Evolutionary conservation across 2,888 invertebrate species (phyloP).

Genomic region (Lepidocyrtoides sp.): DNA sequence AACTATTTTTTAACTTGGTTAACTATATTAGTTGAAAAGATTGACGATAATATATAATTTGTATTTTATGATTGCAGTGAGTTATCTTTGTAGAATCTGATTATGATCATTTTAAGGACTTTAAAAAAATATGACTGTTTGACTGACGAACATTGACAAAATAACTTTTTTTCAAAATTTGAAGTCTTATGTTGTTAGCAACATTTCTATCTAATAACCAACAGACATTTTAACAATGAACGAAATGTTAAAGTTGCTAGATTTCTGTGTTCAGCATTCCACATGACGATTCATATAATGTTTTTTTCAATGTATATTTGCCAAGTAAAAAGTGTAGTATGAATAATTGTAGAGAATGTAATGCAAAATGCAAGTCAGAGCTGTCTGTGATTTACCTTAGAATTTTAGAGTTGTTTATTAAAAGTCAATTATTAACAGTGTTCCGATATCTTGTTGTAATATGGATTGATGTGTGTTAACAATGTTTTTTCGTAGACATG

Average conservation of each 20-base stretch:
- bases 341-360: constrained; percentile 8
- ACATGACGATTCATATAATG: background rate
- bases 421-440: background rate
- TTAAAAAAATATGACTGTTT: too few relatives aligned
- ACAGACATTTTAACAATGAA: background rate
- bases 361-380: background rate
- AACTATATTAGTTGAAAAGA: background rate
- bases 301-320: background rate
- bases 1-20: too few relatives aligned
- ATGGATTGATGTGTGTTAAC: background rate
- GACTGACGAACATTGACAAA: too few relatives aligned
- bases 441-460: background rate
- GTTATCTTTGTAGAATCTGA: too few relatives aligned
- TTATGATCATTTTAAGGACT: too few relatives aligned
- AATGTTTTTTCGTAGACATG: background rate
- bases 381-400: constrained; percentile 20
- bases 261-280: constrained; percentile 4
- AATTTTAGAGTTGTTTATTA: background rate
- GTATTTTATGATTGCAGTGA: too few relatives aligned
- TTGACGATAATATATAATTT: background rate
- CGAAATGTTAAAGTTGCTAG: background rate
- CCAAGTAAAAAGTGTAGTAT: background rate
- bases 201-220: too few relatives aligned
- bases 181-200: too few relatives aligned
- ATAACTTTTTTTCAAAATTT: too few relatives aligned